Evolutionary conservation across 2,113 vertebrate genomes (phyloP).

Genomic region (Hylia prasina): DNA sequence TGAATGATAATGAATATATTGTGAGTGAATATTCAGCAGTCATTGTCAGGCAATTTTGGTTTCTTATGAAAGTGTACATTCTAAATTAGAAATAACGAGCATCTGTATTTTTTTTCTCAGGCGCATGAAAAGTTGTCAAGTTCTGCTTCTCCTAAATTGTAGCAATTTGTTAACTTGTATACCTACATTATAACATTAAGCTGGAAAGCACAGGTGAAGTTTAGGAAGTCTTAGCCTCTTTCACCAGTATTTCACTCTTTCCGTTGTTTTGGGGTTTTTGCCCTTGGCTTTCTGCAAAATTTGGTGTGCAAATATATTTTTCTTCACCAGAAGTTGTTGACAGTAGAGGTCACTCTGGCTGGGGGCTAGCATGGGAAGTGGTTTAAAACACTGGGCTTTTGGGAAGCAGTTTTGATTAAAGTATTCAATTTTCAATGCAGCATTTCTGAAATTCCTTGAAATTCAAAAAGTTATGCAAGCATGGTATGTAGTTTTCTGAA

Average conservation of each 20-base stretch:
- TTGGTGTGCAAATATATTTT: background rate
- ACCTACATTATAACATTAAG: no score
- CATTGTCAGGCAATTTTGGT: background rate
- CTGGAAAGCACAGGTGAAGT: background rate
- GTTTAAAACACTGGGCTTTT: background rate
- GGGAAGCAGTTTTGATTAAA: background rate
- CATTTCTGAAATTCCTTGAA: background rate
- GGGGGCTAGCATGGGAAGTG: background rate
- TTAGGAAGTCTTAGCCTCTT: background rate
- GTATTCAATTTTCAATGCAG: background rate
- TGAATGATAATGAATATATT: background rate
- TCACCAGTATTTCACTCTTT: background rate
- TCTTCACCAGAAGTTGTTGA: background rate
- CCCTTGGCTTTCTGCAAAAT: background rate
- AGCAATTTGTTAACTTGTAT: background rate
- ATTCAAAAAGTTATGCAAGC: background rate
- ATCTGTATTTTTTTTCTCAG: background rate
- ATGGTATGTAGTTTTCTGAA: background rate
- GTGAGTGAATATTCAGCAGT: background rate
- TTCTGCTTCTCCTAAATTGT: background rate
- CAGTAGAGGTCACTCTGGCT: background rate
- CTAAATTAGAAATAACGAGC: background rate
- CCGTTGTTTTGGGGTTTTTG: rapidly evolving
- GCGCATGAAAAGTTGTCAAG: background rate
- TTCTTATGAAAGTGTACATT: background rate